Evolutionary conservation across 2,113 vertebrate genomes (phyloP), one percentile per base, ranked within the genome.

Genomic region (Caranx ignobilis): DNA sequence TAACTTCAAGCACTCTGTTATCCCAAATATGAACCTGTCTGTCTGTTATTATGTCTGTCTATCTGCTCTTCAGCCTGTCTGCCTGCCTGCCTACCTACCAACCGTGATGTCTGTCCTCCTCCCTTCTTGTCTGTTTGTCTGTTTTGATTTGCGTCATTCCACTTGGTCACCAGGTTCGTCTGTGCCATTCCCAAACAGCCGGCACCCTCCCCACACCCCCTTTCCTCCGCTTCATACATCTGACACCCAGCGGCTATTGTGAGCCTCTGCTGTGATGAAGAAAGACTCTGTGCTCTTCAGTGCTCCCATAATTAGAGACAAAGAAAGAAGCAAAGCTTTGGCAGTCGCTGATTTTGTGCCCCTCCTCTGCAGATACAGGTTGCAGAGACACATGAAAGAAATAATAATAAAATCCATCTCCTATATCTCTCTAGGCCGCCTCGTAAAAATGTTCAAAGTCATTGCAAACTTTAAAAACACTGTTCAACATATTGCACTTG

Each of bases 111-210:
- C 75, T 77, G 79, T 81, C 65, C 32, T 54, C 65, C 57, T 78
- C 69, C 66, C 68, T 85, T 73, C 75, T 75, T 84, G 71, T 79
- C 86, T 82, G 75, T 86, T 64, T 84, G 88, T 84, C 88, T 85
- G 71, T 74, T 92, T 88, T 73, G 84, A 91, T 92, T 91, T 90
- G 77, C 72, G 18, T 93, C 90, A 88, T 61, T 86, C 66, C 71
- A 71, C 82, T 90, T 89, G 88, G 89, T 88, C 88, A 91, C 92
- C 87, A 87, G 87, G 84, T 88, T 90, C 62, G 54, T 82, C 77
- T 85, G 88, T 82, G 84, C 79, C 78, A 66, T 89, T 86, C 83
- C 78, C 79, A 79, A 84, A 74, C 74, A 32, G 66, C 50, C 60
- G 2, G 48, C 81, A 73, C 81, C 72, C 73, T 69, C 69, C 83